Conservation (phyloP, 2,113 vertebrate genomes). For the Corynorhinus townsendii region DNA sequence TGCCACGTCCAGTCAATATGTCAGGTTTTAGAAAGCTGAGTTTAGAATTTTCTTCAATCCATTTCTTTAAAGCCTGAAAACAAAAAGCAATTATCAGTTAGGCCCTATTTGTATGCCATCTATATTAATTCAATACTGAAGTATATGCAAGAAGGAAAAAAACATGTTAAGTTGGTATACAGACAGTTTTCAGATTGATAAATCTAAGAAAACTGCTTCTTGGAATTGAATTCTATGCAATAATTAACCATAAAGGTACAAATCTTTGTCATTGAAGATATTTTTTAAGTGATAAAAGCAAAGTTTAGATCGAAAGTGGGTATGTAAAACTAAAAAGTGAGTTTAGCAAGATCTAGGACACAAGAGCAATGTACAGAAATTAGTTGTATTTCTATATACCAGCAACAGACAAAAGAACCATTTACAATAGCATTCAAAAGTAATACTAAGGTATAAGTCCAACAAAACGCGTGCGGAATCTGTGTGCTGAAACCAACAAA, state of each 20-base stretch:
- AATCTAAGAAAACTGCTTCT: neutral
- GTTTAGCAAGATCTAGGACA: neutral
- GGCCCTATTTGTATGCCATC: neutral
- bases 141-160: neutral
- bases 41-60: slow-evolving; percentile 80
- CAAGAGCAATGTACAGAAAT: neutral
- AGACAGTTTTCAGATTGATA: neutral
- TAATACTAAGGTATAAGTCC: neutral
- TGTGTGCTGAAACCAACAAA: neutral
- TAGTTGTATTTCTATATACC: neutral
- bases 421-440: neutral
- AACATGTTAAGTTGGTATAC: neutral
- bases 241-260: neutral
- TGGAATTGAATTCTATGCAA: neutral
- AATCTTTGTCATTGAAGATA: neutral
- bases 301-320: neutral
- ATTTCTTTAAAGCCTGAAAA: slow-evolving; percentile 85
- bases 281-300: slow-evolving; percentile 23
- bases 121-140: neutral
- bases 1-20: slow-evolving; percentile 80
- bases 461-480: neutral
- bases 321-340: neutral
- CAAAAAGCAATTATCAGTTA: slow-evolving; percentile 48
- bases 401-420: neutral
- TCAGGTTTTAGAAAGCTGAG: slow-evolving; percentile 79